Base-by-base conservation (phyloP, 2,888 invertebrate genomes). In the Cephus nigrinus region DNA sequence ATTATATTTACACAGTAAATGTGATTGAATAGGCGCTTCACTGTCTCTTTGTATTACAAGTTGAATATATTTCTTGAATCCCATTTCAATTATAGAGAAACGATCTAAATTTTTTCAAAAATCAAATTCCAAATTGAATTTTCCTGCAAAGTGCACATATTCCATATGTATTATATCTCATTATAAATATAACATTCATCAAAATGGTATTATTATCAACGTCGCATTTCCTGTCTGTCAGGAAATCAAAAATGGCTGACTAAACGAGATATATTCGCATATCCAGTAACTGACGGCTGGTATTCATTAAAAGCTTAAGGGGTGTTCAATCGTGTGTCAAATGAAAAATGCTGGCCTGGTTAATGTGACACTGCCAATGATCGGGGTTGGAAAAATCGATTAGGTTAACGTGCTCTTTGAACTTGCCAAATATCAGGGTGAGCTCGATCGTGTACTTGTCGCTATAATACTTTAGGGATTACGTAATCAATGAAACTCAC, bases 241-340 rank as follows among this genome's bases (percentile, higher is more conserved):
- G 15, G 0, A n/a, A 71, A 71, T 71, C 71, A 33, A 71, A 33
- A 71, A 33, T 33, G 71, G 31, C 33, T 71, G 31, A 71, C 12
- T 33, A 31, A 71, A 71, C 71, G 31, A 71, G 31, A 71, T 71
- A 71, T 71, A 31, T 31, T 33, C 71, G 32, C 32, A 31, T 23
- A 31, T 31, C 23, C 71, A 71, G 32, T 33, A 12, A 33, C 33
- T 33, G 71, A 31, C 33, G 32, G 31, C 32, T 31, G 71, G 31
- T 32, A 71, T 71, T 71, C 71, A 71, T 71, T 71, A 71, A 71
- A 71, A 71, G 71, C 31, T 71, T 71, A 71, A 71, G 71, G 55
- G 71, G 71, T 71, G 71, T 33, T 71, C 31, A 71, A 71, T 71
- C 71, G 71, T 23, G 71, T 33, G 71, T 71, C 31, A 71, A 71